These are phyloP conservation scores for Paraescarpia echinospica DNA, from an alignment of 1,140 invertebrate species.

Conservation along the genomic window DNA sequence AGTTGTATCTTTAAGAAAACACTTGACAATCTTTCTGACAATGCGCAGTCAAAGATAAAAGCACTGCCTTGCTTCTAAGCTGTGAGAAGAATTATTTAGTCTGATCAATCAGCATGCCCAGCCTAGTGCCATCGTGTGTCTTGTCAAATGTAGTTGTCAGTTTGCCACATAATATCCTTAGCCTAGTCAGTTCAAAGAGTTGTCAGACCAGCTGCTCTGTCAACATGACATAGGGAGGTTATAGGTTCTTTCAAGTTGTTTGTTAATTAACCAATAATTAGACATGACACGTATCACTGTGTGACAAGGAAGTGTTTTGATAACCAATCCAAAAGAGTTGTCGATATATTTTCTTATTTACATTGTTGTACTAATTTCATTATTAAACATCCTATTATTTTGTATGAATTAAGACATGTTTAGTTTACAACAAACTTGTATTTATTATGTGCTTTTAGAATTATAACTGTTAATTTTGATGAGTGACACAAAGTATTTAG, in stretches of 20 bases:
- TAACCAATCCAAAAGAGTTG: not conserved
- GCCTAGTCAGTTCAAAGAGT: not conserved
- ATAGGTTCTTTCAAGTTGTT: not conserved
- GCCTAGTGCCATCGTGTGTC: not conserved
- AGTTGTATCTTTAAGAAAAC: not conserved
- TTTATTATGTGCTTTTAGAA: not conserved
- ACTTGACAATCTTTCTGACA: not conserved
- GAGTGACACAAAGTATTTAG: not conserved
- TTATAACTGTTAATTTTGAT: not conserved
- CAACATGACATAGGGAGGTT: not conserved
- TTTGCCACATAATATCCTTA: not conserved
- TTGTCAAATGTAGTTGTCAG: constrained; percentile 10
- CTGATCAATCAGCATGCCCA: not conserved
- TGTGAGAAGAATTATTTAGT: not conserved
- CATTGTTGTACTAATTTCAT: not conserved
- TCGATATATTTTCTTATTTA: too few relatives aligned
- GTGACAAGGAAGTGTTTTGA: not conserved
- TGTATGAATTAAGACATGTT: not conserved
- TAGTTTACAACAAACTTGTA: not conserved
- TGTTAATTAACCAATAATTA: constrained; percentile 7
- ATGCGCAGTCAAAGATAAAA: not conserved
- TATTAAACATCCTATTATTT: not conserved
- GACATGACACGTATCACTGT: not conserved
- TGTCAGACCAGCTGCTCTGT: not conserved
- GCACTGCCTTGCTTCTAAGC: not conserved